Evolutionary conservation across 1,140 invertebrate genomes (phyloP).

Genomic region (Hesperophylax magnus): DNA sequence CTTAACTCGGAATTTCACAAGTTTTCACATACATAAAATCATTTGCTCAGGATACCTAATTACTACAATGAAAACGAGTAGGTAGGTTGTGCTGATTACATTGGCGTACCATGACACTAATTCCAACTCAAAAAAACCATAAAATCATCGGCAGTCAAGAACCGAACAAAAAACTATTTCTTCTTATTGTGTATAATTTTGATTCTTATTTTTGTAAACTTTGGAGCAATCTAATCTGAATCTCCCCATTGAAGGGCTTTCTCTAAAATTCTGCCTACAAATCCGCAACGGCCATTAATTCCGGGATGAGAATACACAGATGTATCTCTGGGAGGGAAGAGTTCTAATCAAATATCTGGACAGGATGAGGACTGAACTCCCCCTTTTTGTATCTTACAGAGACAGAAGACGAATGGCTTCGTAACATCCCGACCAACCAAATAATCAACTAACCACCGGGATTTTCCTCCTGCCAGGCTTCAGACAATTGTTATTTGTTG

Average conservation of each 20-base stretch:
- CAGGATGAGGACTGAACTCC: constrained; percentile 36
- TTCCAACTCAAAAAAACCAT: no score
- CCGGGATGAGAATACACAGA: constrained; percentile 52
- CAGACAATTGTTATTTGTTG: constrained; percentile 17
- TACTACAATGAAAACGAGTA: no score
- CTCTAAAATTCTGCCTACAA: constrained; percentile 41
- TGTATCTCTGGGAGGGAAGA: constrained; percentile 26
- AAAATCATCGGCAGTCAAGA: no score
- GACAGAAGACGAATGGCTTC: constrained; percentile 54
- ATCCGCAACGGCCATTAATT: constrained; percentile 54
- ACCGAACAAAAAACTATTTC: no score
- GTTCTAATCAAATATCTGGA: constrained; percentile 55
- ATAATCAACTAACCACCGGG: background rate
- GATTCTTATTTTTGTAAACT: background rate
- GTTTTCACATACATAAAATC: no score
- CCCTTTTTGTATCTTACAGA: constrained; percentile 48
- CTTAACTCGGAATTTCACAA: no score
- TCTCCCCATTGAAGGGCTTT: constrained; percentile 6
- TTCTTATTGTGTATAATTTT: background rate
- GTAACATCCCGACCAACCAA: constrained; percentile 35
- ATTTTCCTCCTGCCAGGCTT: background rate
- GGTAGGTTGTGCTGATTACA: no score
- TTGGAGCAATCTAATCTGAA: constrained; percentile 32
- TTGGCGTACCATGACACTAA: no score
- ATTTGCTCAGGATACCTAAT: no score